Evolutionary conservation across 1,140 invertebrate species (phyloP).

Genomic region (Rhizoglyphus robini): DNA sequence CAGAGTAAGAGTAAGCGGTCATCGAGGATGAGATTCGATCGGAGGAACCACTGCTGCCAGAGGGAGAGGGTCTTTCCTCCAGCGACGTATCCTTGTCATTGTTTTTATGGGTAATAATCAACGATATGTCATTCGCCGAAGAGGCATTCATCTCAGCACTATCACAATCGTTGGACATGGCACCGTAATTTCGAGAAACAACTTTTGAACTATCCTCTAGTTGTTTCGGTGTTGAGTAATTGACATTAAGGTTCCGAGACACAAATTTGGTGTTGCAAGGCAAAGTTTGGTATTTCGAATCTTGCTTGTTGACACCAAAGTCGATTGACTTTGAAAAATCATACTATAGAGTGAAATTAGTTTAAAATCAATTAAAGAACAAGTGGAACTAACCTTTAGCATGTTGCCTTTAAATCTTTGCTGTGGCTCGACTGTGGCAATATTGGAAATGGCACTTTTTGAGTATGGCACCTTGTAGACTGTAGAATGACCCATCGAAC

Average conservation of each 20-base stretch:
- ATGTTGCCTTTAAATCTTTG: conserved; percentile 48
- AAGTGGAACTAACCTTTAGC: not conserved
- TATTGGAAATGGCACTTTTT: conserved; percentile 31
- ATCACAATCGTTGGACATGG: not conserved
- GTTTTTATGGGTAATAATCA: not conserved
- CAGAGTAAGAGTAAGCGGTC: not conserved
- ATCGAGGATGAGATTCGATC: conserved; percentile 4
- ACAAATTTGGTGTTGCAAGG: conserved; percentile 70
- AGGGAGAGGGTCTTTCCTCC: conserved; percentile 20
- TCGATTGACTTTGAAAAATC: not conserved
- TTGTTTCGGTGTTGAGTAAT: not conserved
- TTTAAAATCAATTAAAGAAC: no score
- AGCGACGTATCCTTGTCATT: not conserved
- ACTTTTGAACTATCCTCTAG: not conserved
- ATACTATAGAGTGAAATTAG: not conserved
- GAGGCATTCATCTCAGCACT: not conserved
- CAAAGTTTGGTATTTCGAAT: conserved; percentile 83
- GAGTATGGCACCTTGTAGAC: conserved; percentile 7
- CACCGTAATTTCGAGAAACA: not conserved
- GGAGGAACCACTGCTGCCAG: conserved; percentile 20
- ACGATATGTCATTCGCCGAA: not conserved
- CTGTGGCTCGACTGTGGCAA: conserved; percentile 77
- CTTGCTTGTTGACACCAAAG: conserved; percentile 38
- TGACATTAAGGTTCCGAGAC: not conserved
- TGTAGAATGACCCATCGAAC: conserved; percentile 11